These are phyloP conservation scores for Hydrozoanthus tunicans DNA, from an alignment of 64 coral and sea anemone species.

Conservation along the genomic window DNA sequence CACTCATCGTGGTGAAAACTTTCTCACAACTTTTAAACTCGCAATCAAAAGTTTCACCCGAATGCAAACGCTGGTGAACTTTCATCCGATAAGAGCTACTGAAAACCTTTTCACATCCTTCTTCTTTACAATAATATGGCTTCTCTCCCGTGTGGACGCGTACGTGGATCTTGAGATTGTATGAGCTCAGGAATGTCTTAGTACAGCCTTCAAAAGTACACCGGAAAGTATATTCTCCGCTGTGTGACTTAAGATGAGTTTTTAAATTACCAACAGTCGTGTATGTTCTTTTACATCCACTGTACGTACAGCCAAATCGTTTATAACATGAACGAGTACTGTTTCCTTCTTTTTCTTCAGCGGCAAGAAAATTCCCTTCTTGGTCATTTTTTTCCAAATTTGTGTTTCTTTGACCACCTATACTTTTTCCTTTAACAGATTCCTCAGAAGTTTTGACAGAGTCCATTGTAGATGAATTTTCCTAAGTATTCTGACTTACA, in stretches of 20 bases:
- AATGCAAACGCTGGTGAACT: conserved; percentile 40
- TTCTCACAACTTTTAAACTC: conserved; percentile 51
- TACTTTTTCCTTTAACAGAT: background rate
- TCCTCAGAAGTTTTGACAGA: background rate
- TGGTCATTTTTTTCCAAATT: background rate
- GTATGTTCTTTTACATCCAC: conserved; percentile 47
- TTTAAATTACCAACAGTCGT: conserved; percentile 52
- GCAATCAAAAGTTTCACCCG: conserved; percentile 37
- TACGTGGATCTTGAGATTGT: conserved; percentile 47
- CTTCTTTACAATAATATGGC: conserved; percentile 33
- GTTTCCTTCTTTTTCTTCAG: no score
- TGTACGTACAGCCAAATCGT: conserved; percentile 48
- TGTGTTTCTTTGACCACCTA: background rate
- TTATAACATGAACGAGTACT: background rate
- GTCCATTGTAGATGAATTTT: background rate
- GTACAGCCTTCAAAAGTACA: conserved; percentile 36
- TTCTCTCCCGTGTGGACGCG: conserved; percentile 48
- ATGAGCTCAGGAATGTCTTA: conserved; percentile 35
- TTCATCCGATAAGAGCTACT: conserved; percentile 48
- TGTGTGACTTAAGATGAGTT: conserved; percentile 47
- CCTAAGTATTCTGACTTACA: background rate
- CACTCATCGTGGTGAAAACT: conserved; percentile 50
- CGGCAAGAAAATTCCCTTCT: background rate
- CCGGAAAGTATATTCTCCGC: conserved; percentile 43
- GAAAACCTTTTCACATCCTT: conserved; percentile 51